phyloP scores from a whole-genome alignment of 2,888 invertebrate species.

The Acrobasis consociella region DNA sequence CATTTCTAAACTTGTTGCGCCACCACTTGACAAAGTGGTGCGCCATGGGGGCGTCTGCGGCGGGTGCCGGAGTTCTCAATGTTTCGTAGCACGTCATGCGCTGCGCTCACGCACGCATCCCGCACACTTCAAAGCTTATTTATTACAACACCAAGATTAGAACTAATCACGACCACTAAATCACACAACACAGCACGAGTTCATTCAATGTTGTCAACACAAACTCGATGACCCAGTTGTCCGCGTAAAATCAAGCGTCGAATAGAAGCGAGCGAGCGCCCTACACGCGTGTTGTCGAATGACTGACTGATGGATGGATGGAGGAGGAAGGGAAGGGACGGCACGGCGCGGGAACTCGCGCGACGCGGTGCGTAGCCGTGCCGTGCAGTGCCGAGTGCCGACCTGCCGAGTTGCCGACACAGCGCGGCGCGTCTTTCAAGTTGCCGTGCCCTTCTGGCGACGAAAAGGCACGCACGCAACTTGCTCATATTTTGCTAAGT shows the following conservation, averaged over 20 bases:
- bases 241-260: slow-evolving; percentile 65
- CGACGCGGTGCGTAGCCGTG: slow-evolving; percentile 42
- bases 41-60: slow-evolving; percentile 86
- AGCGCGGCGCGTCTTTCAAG: slow-evolving; percentile 12
- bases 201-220: slow-evolving; percentile 53
- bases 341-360: slow-evolving; percentile 44
- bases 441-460: slow-evolving; percentile 13
- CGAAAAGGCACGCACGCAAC: slow-evolving; percentile 3
- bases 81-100: slow-evolving; percentile 84
- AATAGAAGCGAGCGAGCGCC: slow-evolving; percentile 55
- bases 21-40: slow-evolving; percentile 90
- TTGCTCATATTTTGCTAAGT: not conserved
- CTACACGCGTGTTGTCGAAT: slow-evolving; percentile 61
- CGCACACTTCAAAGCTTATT: slow-evolving; percentile 77
- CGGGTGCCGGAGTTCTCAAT: slow-evolving; percentile 81
- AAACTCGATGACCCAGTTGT: slow-evolving; percentile 75
- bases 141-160: slow-evolving; percentile 52
- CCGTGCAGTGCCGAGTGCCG: slow-evolving; percentile 27
- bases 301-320: slow-evolving; percentile 76
- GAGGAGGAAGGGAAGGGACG: slow-evolving; percentile 51
- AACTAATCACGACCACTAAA: slow-evolving; percentile 63
- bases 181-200: slow-evolving; percentile 62
- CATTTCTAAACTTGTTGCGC: slow-evolving; percentile 89
- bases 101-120: slow-evolving; percentile 83
- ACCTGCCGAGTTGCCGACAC: slow-evolving; percentile 22